Percentiles rank a stretch among this genome's conserved stretches.
phyloP scores from a whole-genome alignment of 2,888 invertebrate genomes.

The Limnephilus rhombicus region DNA sequence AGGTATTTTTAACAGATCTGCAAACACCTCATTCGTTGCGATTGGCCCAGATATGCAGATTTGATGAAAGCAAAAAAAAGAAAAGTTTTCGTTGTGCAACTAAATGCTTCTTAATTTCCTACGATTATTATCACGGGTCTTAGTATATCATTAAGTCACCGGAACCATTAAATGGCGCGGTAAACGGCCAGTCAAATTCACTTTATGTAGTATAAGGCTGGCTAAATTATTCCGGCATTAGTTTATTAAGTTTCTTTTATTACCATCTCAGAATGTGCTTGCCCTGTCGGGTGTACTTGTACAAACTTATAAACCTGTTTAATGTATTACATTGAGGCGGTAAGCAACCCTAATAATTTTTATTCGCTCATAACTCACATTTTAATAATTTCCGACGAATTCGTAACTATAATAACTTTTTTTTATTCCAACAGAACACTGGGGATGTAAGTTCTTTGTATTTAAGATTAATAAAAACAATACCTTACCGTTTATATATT shows the following conservation, averaged over 20 bases:
- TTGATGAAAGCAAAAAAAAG: conserved; percentile 11
- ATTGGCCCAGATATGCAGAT: conserved; percentile 21
- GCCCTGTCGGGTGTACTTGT: background rate
- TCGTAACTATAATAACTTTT: no score
- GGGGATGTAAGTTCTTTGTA: no score
- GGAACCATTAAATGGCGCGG: background rate
- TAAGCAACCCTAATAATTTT: no score
- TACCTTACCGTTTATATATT: no score
- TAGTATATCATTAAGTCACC: background rate
- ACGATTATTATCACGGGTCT: background rate
- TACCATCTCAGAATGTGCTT: background rate
- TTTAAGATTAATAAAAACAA: no score
- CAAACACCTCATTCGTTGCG: background rate
- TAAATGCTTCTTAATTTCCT: background rate
- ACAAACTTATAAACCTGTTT: background rate
- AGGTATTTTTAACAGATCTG: background rate
- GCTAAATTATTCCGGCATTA: background rate
- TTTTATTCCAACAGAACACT: no score
- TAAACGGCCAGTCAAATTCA: background rate
- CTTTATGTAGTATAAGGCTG: background rate
- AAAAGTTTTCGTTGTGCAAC: background rate
- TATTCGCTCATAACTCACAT: no score
- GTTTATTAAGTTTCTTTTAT: background rate
- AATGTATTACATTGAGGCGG: no score
- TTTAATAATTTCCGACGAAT: no score